Evolutionary conservation across 2,113 vertebrate species (phyloP), one percentile per base, ranked within the genome.

Genomic region (Rallus limicola): DNA sequence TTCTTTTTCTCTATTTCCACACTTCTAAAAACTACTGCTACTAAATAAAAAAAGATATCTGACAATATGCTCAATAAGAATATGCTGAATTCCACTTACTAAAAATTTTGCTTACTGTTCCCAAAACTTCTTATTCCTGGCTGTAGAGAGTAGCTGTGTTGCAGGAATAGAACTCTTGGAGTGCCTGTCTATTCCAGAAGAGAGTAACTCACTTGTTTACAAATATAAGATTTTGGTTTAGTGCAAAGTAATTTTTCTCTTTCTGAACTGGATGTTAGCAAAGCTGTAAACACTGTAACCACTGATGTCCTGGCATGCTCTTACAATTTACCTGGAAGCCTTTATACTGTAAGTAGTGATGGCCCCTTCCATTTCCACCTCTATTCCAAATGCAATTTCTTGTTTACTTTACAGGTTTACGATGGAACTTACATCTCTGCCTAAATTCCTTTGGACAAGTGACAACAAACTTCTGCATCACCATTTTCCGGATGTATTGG

Each of bases 381-480:
- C 56, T 67, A 25, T 59, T 88, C 42, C 60, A 69, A 92, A 19
- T 67, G 24, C 2, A 4, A 52, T 89, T 92, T 93, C 64, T 91
- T 91, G 25, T 74, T 76, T 89, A 53, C 90, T 75, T 96, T 83
- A 53, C 93, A 97, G 97, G 52, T 86, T 76, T 91, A 92, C 77
- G 53, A 99, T 99, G 99, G 98, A 99, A 94, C 97, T 98, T 75
- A 82, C 94, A 62, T 97, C 98, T 87, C 95, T 98, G 86, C 94
- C 98, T 93, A 98, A 98, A 86, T 97, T 98, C 40, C 87, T 98
- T 42, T 99, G 98, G 98, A 96, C 97, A 87, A 97, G 58, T 88
- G 99, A 99, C 97, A 98, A 95, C 95, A 99, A 98, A 97, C 95
- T 98, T 93, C 96, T 98, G n/a, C 98, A 98, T 77, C 97, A 99